phyloP scores from a whole-genome alignment of 2,888 invertebrate species.

The Mythimna albipuncta region DNA sequence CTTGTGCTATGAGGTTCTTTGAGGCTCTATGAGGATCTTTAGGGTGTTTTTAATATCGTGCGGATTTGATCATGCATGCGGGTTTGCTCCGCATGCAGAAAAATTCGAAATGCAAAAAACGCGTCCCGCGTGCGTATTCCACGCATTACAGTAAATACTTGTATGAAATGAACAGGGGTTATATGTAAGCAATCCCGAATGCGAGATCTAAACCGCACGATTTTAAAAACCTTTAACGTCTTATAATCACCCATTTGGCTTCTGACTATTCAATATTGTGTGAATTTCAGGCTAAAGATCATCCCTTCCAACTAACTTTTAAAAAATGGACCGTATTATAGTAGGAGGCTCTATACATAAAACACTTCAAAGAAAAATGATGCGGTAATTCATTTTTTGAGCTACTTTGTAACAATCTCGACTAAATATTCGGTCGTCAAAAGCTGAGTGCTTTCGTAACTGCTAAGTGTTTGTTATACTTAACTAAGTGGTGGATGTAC shows the following conservation, averaged over 20 bases:
- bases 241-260: constrained; percentile 25
- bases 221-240: neutral
- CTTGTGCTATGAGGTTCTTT: neutral
- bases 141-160: too few relatives aligned
- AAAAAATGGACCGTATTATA: neutral
- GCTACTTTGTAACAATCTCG: constrained; percentile 50
- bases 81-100: too few relatives aligned
- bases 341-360: constrained; percentile 5
- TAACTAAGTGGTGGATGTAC: constrained; percentile 49
- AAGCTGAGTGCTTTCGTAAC: constrained; percentile 55
- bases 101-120: too few relatives aligned
- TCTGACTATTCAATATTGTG: constrained; percentile 1
- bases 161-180: too few relatives aligned
- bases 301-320: constrained; percentile 25
- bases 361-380: constrained; percentile 35
- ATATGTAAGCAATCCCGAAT: too few relatives aligned
- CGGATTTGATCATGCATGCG: too few relatives aligned
- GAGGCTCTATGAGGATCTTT: too few relatives aligned
- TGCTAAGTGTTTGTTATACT: constrained; percentile 55
- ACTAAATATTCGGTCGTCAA: constrained; percentile 52
- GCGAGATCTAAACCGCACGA: too few relatives aligned
- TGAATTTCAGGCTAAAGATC: constrained; percentile 1
- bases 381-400: constrained; percentile 40
- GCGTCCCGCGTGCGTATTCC: too few relatives aligned
- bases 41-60: too few relatives aligned